A percentile compares a stretch with the other conserved stretches of the same genome.
Conservation (phyloP, 2,113 vertebrate genomes). For the Hiodon alosoides region DNA sequence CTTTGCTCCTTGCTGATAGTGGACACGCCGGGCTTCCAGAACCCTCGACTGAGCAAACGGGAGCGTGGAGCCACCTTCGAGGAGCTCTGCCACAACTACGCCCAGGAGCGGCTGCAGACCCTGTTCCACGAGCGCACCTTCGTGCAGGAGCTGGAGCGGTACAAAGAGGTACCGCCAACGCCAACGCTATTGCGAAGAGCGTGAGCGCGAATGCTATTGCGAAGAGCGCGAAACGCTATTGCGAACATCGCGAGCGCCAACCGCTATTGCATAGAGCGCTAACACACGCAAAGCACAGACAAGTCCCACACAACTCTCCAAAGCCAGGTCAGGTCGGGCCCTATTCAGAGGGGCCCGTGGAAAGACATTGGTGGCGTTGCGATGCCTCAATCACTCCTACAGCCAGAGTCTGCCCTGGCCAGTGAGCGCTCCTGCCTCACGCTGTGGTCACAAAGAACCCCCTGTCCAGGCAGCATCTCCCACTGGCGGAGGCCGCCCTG, state of each 20-base stretch:
- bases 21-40: conserved; percentile 93
- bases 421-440: not conserved
- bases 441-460: not conserved
- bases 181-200: not conserved
- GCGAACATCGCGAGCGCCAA: too few relatives aligned
- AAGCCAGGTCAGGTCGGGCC: too few relatives aligned
- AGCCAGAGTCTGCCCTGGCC: not conserved
- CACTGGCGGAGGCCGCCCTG: not conserved
- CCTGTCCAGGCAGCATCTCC: not conserved
- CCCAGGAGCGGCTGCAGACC: conserved; percentile 89
- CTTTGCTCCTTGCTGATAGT: conserved; percentile 89
- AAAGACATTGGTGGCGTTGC: too few relatives aligned
- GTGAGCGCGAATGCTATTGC: not conserved
- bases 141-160: conserved; percentile 82
- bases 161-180: conserved; percentile 80
- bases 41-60: conserved; percentile 74
- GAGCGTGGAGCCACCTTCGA: conserved; percentile 85
- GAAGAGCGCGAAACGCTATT: not conserved
- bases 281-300: too few relatives aligned
- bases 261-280: too few relatives aligned
- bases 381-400: too few relatives aligned
- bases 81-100: conserved; percentile 95
- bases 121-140: conserved; percentile 91
- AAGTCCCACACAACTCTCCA: too few relatives aligned
- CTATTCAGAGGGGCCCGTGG: too few relatives aligned